Percentiles rank a stretch among this genome's conserved stretches.
These are phyloP conservation scores for Pristis pectinata DNA, from an alignment of 2,797 vertebrate genomes.

Conservation along the genomic window DNA sequence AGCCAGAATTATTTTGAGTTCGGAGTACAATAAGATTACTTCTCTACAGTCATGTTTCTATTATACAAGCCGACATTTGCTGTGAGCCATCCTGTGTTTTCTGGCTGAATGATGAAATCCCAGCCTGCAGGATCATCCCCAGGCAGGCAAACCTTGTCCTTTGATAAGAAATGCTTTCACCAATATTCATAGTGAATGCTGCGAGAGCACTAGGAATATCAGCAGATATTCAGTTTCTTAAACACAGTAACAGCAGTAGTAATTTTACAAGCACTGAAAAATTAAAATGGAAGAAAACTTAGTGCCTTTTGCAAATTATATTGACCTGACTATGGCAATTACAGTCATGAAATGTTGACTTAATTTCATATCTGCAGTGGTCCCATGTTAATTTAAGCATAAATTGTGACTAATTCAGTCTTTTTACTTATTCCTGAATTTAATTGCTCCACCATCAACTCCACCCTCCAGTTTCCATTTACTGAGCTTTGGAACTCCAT, in stretches of 20 bases:
- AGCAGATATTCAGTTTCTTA: background rate
- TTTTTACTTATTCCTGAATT: too few relatives aligned
- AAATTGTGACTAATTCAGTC: background rate
- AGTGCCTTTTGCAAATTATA: background rate
- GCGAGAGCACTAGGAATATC: background rate
- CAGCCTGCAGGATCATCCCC: background rate
- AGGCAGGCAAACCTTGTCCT: background rate
- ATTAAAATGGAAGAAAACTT: background rate
- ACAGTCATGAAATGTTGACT: background rate
- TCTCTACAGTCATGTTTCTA: background rate
- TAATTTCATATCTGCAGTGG: background rate
- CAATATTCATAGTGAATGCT: background rate
- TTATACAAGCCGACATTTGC: conserved; percentile 9
- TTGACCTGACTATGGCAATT: background rate
- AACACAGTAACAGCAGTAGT: background rate
- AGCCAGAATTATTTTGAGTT: background rate
- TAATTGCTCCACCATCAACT: too few relatives aligned
- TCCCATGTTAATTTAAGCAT: too few relatives aligned
- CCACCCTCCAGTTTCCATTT: too few relatives aligned
- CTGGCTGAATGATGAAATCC: background rate
- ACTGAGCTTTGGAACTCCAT: too few relatives aligned
- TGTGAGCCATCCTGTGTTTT: background rate
- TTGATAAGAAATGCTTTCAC: background rate
- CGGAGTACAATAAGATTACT: background rate
- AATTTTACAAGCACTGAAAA: background rate